Evolutionary conservation across 53 echinoderm and acorn worm genomes (phyloP), one percentile per base, ranked within the genome.

Genomic region (Patiria pectinifera): DNA sequence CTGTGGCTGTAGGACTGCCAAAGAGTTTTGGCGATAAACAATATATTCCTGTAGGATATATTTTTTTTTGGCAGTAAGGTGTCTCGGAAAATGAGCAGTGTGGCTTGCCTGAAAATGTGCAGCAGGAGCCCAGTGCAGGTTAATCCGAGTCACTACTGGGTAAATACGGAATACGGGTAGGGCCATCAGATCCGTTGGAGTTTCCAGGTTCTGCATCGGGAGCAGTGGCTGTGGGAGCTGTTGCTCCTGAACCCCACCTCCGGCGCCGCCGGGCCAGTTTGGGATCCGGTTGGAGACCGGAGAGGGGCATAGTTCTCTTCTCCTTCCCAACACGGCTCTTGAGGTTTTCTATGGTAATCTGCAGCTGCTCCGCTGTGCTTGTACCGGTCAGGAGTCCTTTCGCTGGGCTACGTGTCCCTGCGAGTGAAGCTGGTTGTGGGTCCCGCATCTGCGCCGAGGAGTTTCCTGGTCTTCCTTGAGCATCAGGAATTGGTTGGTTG

Each of bases 261-360:
- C 11, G n/a, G 14, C 61, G 76, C 61, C 78, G 77, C 9, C 88
- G 88, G 22, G 6, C 62, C 60, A 71, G 61, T 78, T n/a, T 88
- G 11, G 90, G 90, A 69, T 90, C 90, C 18, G 22, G 90, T n/a
- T 90, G 90, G 46, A 90, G 80, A 66, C 90, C 90, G 0, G 66
- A 22, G 16, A 90, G 90, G 22, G 80, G 46, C 80, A 66, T 59
- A 19, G 90, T 90, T 23, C 69, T 69, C 23, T 81, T 90, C 26
- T 80, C 69, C 8, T 90, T 44, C 12, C 62, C 81, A 18, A 43
- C 23, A 0, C 80, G 80, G 3, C 66, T 80, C 48, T 63, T 81
- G 14, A 90, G 12, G 6, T 80, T 81, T 63, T 90, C 80, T n/a
- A 90, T 80, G 2, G 89, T 79, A 4, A 23, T 7, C 18, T 18